Conservation (phyloP, 2,888 invertebrate genomes). For the Protophormia terraenovae region DNA sequence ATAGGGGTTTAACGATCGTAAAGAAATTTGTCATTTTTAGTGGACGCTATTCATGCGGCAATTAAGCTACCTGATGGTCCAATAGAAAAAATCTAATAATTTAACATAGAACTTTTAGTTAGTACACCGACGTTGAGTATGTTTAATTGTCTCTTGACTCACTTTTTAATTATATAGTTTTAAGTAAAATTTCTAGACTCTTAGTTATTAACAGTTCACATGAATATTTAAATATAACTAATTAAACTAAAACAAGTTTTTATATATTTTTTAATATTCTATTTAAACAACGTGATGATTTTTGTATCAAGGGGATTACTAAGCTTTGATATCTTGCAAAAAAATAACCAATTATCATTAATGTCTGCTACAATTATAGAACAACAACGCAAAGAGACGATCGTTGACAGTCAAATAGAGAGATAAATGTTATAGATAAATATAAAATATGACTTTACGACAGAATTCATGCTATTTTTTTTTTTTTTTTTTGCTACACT, state of each 20-base stretch:
- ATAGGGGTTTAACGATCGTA: too few species aligned
- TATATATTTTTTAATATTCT: conserved; percentile 17
- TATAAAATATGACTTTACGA: conserved; percentile 10
- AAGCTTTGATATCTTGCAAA: neutral
- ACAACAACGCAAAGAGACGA: neutral
- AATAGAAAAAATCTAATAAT: too few species aligned
- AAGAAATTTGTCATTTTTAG: too few species aligned
- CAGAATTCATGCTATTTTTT: neutral
- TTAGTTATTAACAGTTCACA: neutral
- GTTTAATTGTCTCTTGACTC: too few species aligned
- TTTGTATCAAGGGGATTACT: conserved; percentile 21
- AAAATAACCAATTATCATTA: conserved; percentile 22
- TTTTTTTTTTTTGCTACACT: neutral
- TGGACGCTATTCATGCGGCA: too few species aligned
- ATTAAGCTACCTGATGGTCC: too few species aligned
- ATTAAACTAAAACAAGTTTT: too few species aligned
- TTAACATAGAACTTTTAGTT: too few species aligned
- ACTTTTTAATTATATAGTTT: too few species aligned
- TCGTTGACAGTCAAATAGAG: neutral
- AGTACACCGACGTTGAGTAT: too few species aligned
- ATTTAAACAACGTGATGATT: conserved; percentile 30
- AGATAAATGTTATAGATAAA: neutral
- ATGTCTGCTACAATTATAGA: neutral
- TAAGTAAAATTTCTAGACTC: neutral
- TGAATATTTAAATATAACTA: neutral